phyloP scores from a whole-genome alignment of 2,113 vertebrate species.

The Halichoeres trimaculatus region DNA sequence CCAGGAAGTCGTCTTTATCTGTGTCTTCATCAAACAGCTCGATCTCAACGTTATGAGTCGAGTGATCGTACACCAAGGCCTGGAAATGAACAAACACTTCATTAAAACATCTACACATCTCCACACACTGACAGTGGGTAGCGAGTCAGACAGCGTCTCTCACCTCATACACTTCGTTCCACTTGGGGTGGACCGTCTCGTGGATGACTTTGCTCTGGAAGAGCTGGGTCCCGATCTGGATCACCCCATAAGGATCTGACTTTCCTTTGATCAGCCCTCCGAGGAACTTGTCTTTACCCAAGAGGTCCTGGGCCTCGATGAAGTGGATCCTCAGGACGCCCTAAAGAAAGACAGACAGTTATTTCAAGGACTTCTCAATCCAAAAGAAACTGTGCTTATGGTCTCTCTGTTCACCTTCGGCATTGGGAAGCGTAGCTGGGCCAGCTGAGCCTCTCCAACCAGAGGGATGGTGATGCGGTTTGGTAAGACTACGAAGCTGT shows the following conservation, averaged over 20 bases:
- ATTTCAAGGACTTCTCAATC: too few species aligned
- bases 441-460: slow-evolving; percentile 89
- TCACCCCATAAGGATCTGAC: slow-evolving; percentile 95
- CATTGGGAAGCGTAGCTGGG: slow-evolving; percentile 90
- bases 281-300: slow-evolving; percentile 91
- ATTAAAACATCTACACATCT: not conserved
- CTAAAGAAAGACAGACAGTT: slow-evolving; percentile 68
- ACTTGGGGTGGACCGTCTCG: slow-evolving; percentile 91
- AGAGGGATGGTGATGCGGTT: slow-evolving; percentile 94
- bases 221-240: slow-evolving; percentile 88
- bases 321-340: slow-evolving; percentile 94
- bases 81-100: slow-evolving; percentile 48
- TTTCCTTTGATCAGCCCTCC: slow-evolving; percentile 95
- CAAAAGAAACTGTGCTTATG: too few species aligned
- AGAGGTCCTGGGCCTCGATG: slow-evolving; percentile 92
- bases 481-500: slow-evolving; percentile 92
- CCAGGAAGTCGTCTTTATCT: slow-evolving; percentile 96
- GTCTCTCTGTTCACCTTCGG: slow-evolving; percentile 86
- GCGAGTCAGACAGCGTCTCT: not conserved
- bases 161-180: slow-evolving; percentile 98
- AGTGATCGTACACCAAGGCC: slow-evolving; percentile 88
- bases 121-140: too few species aligned
- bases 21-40: slow-evolving; percentile 97
- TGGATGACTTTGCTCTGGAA: slow-evolving; percentile 94
- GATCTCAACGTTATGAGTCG: slow-evolving; percentile 86